phyloP scores from a whole-genome alignment of 2,113 vertebrate species.

The Piprites chloris region DNA sequence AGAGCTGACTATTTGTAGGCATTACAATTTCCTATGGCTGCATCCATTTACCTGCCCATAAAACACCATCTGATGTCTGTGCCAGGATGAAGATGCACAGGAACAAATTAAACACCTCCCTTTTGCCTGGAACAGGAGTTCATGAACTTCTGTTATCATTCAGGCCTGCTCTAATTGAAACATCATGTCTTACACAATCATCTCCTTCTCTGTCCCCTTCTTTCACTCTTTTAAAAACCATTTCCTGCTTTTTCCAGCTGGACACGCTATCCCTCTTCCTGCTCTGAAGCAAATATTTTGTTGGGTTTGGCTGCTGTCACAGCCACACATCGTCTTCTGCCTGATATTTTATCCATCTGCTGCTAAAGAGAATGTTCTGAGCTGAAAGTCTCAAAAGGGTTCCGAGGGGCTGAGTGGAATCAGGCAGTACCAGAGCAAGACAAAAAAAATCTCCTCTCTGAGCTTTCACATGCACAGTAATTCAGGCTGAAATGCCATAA shows the following conservation, averaged over 20 bases:
- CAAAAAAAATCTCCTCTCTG: not conserved
- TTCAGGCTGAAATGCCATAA: not conserved
- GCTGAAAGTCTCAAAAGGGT: not conserved
- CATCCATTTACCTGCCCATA: not conserved
- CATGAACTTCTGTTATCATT: not conserved
- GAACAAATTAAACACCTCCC: not conserved
- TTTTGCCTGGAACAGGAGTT: not conserved
- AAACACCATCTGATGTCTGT: not conserved
- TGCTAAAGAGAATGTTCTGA: not conserved
- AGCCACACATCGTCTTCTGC: not conserved
- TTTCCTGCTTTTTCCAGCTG: constrained; percentile 53
- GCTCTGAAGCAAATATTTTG: constrained; percentile 48
- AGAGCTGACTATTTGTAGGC: not conserved
- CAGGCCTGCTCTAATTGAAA: not conserved
- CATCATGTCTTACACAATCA: constrained; percentile 28
- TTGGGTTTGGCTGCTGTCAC: constrained; percentile 40
- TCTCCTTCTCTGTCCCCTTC: not conserved
- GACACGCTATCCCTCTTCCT: constrained; percentile 2
- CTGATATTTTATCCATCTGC: constrained; percentile 48
- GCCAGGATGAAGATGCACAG: not conserved
- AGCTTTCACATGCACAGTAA: not conserved
- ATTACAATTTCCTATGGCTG: not conserved
- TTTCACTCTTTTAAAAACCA: not conserved
- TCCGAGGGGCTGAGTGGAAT: not conserved
- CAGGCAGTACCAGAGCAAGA: not conserved